Evolutionary conservation across 2,888 invertebrate species (phyloP), one percentile per base, ranked within the genome.

Genomic region (Pseudoips prasinana): DNA sequence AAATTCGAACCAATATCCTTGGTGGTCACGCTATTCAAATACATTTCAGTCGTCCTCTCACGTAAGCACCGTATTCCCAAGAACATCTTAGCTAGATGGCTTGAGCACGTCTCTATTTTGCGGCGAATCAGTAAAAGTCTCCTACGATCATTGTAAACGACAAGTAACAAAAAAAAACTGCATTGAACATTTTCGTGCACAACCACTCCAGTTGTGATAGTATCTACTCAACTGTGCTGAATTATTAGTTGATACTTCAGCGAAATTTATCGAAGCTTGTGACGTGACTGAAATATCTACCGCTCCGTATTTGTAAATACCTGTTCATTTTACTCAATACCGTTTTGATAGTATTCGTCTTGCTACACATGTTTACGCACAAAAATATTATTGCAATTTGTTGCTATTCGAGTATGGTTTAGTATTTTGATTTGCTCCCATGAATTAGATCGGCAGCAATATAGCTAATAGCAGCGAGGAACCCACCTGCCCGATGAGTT

Each of bases 241-340:
- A 67, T 64, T 64, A 68, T 66, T 64, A 59, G 64, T 58, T 53
- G 47, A 51, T 14, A 41, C 55, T 46, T 44, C 46, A 46, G 54
- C 62, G 58, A 54, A 69, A 70, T 70, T 64, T 68, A 68, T 71
- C 56, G 62, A 43, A 43, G 42, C 39, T 52, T 48, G 58, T 58
- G 56, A 66, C 70, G 65, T 65, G 65, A 64, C 64, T 62, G 51
- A 62, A 65, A 68, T 68, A 65, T 60, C 43, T 39, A 44, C 44
- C 46, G 56, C 55, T 47, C 42, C 33, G 33, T 47, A 51, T 51
- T 51, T 56, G 29, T 56, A 37, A 35, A 8, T 50, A 36, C 39
- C 43, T 49, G 36, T 30, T 14, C 5, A 3, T 14, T 5, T 5
- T 14, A 5, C 14, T 3, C 14, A 14, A 25, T 33, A 27, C 39